A percentile compares a stretch with the other conserved stretches of the same genome.
Conservation (phyloP, 2,797 vertebrate species). For the Ciconia nigra region DNA sequence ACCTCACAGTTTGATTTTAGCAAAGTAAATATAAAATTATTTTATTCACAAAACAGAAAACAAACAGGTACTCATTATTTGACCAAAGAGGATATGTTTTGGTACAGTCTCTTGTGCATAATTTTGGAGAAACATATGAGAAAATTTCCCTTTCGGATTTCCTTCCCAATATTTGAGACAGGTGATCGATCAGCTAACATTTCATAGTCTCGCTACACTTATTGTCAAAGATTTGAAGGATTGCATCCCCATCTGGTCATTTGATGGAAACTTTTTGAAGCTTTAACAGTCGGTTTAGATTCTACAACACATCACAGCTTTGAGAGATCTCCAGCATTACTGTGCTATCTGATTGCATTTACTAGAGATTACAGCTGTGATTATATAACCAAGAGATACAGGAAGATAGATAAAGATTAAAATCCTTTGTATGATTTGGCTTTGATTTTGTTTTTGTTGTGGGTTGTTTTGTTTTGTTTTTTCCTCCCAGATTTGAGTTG, state of each 20-base stretch:
- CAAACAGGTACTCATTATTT: neutral
- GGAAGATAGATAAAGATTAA: constrained; percentile 25
- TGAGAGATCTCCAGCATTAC: constrained; percentile 13
- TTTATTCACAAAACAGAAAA: neutral
- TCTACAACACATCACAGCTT: neutral
- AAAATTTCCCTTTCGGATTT: neutral
- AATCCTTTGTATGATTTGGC: constrained; percentile 37
- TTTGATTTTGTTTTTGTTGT: constrained; percentile 37
- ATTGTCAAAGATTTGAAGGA: neutral
- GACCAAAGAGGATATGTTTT: neutral
- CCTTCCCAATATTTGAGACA: neutral
- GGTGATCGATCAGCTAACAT: neutral
- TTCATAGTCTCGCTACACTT: neutral
- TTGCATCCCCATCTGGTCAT: constrained; percentile 24
- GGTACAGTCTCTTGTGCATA: neutral
- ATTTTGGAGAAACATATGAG: neutral
- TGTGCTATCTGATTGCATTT: constrained; percentile 32
- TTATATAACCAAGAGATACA: constrained; percentile 49
- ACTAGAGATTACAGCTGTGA: constrained; percentile 46
- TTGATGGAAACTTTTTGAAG: constrained; percentile 21
- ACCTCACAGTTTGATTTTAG: neutral
- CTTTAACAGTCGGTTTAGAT: neutral
- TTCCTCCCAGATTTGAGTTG: neutral
- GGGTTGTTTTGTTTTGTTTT: neutral
- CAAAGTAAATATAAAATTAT: neutral